Evolutionary conservation across 1,140 invertebrate species (phyloP).

Genomic region (Cotesia typhae): DNA sequence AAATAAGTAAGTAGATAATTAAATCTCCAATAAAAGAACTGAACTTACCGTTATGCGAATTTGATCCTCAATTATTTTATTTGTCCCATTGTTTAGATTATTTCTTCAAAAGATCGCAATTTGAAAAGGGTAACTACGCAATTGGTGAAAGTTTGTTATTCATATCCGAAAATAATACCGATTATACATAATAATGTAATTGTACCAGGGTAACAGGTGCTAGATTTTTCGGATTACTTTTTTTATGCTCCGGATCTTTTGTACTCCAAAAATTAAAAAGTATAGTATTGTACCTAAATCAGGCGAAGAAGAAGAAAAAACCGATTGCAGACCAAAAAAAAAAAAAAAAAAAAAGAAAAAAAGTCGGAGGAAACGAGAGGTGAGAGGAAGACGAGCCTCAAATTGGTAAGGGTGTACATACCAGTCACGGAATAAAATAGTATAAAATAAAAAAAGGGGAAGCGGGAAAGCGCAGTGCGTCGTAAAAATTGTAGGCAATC

Average conservation of each 20-base stretch:
- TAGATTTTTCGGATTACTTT: background rate
- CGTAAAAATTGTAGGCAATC: conserved; percentile 17
- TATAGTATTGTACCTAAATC: no score
- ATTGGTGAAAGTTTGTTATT: conserved; percentile 25
- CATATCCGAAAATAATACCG: background rate
- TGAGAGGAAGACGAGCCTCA: conserved; percentile 26
- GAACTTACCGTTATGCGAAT: conserved; percentile 22
- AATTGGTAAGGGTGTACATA: conserved; percentile 22
- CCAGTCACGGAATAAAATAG: background rate
- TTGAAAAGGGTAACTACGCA: conserved; percentile 18
- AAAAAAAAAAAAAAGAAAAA: no score
- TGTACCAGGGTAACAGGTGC: conserved; percentile 26
- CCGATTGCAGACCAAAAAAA: no score
- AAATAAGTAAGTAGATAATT: no score
- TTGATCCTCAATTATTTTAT: conserved; percentile 1
- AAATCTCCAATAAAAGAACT: no score
- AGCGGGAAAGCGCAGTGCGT: conserved; percentile 24
- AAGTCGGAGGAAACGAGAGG: background rate
- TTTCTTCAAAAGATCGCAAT: background rate
- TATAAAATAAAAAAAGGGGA: conserved; percentile 6
- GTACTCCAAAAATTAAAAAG: background rate
- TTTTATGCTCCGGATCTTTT: conserved; percentile 11
- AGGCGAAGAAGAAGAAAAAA: conserved; percentile 21
- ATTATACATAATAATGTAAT: background rate
- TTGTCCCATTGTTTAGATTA: background rate